Conservation (phyloP, 2,113 vertebrate genomes). For the Sylvilagus bachmani region DNA sequence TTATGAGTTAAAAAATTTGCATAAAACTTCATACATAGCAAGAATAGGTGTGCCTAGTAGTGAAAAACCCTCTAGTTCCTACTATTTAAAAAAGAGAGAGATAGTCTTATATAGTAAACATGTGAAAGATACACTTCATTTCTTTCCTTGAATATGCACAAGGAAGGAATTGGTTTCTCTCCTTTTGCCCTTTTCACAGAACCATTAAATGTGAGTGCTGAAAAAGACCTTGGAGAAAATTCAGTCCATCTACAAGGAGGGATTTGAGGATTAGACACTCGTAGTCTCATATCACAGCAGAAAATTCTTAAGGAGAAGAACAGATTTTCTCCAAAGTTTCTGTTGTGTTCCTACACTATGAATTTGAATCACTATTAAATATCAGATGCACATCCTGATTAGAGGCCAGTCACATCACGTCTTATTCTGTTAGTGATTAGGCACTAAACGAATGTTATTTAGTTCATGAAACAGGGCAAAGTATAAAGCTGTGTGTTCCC, state of each 20-base stretch:
- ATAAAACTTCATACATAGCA: neutral
- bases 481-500: neutral
- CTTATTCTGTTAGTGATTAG: neutral
- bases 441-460: neutral
- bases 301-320: neutral
- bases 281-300: neutral
- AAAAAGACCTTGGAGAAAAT: neutral
- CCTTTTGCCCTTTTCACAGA: neutral
- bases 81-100: neutral
- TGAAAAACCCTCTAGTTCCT: neutral
- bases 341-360: neutral
- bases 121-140: neutral
- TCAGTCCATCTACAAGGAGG: neutral
- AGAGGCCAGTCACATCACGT: accelerated
- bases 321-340: neutral
- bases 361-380: neutral
- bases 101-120: neutral
- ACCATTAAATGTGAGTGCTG: neutral
- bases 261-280: neutral
- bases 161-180: neutral
- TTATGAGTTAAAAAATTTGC: neutral
- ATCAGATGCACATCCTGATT: neutral
- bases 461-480: neutral
- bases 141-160: neutral
- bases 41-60: neutral